Evolutionary conservation across 2,797 vertebrate species (phyloP).

Genomic region (Sphenopsis melanotis): DNA sequence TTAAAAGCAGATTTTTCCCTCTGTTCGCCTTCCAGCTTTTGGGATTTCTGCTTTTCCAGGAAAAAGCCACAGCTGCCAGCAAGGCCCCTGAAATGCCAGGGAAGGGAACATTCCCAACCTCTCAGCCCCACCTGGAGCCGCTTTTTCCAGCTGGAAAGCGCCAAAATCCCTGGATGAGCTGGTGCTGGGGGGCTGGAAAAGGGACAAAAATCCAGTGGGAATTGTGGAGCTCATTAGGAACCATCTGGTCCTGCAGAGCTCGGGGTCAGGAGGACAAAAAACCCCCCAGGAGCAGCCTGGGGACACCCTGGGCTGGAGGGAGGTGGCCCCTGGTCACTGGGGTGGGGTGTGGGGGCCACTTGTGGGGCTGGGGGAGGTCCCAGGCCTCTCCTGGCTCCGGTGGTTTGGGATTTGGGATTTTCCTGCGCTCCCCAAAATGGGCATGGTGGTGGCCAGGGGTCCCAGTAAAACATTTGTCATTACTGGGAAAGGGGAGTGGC

Average conservation of each 20-base stretch:
- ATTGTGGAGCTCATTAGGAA: not conserved
- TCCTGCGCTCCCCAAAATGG: not conserved
- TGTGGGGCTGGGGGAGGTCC: not conserved
- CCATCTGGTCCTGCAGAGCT: not conserved
- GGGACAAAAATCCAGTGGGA: not conserved
- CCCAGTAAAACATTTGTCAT: rapidly evolving
- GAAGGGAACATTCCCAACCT: not conserved
- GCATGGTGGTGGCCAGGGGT: not conserved
- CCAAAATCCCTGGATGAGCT: not conserved
- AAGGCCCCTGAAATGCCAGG: not conserved
- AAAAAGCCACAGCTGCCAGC: not conserved
- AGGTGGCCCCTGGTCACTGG: not conserved
- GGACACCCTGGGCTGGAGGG: not conserved
- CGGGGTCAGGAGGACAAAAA: not conserved
- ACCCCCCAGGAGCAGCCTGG: rapidly evolving
- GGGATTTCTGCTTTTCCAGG: conserved; percentile 45
- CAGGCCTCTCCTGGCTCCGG: not conserved
- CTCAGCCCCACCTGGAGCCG: no score
- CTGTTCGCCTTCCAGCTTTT: conserved; percentile 13
- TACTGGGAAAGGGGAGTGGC: not conserved
- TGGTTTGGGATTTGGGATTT: not conserved
- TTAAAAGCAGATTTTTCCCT: not conserved
- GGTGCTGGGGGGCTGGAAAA: not conserved
- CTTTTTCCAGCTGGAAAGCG: no score
- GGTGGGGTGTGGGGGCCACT: not conserved